Evolutionary conservation across 2,113 vertebrate genomes (phyloP).

Genomic region (Microcebus jonahi): DNA sequence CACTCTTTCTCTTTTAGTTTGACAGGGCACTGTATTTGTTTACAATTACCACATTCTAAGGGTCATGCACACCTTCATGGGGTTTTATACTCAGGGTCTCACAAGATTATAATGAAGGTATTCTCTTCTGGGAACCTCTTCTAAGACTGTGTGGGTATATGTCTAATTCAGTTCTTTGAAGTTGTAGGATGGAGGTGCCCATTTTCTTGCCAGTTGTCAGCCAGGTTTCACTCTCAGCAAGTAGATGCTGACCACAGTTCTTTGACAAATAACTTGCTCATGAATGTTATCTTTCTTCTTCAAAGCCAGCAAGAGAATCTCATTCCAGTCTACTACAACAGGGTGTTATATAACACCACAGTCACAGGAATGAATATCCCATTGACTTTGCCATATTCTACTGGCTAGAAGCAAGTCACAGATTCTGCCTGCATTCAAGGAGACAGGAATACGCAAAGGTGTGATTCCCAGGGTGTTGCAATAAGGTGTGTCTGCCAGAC

Average conservation of each 20-base stretch:
- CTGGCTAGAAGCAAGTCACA: background rate
- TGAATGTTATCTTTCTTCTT: background rate
- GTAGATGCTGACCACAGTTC: background rate
- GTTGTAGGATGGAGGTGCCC: background rate
- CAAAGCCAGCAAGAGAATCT: background rate
- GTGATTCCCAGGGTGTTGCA: background rate
- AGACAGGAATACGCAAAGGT: background rate
- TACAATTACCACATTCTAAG: fast-evolving
- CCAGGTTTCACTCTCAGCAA: background rate
- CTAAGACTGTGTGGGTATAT: background rate
- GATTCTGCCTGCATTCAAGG: background rate
- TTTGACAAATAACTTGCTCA: background rate
- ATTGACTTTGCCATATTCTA: background rate
- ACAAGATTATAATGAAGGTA: no score
- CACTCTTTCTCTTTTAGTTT: background rate
- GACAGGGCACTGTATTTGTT: background rate
- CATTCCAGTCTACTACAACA: background rate
- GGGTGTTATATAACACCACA: background rate
- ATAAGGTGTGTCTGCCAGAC: background rate
- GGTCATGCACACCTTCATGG: background rate
- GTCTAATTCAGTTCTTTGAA: background rate
- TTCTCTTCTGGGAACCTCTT: no score
- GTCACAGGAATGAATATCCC: background rate
- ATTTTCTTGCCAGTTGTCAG: background rate
- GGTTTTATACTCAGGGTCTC: background rate